Conservation (phyloP, 92 coral and sea anemone genomes). For the Virgularia gustaviana region DNA sequence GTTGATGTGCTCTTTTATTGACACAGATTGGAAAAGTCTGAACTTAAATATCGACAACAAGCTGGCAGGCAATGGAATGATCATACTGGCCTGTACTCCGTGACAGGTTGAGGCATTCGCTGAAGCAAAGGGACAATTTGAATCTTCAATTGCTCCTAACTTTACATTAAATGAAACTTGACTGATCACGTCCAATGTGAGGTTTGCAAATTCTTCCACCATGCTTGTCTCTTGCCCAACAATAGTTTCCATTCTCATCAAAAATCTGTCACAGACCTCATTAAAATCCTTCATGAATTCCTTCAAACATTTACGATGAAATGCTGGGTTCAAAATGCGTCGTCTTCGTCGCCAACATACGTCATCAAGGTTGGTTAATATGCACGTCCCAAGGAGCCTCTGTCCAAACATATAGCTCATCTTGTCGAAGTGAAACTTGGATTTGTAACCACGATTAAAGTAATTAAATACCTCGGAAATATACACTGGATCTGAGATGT, state of each 20-base stretch:
- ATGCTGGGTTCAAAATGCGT: background rate
- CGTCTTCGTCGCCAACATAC: background rate
- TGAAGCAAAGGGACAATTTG: background rate
- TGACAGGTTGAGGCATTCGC: background rate
- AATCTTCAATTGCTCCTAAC: background rate
- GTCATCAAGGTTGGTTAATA: background rate
- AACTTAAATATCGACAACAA: background rate
- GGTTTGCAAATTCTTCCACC: background rate
- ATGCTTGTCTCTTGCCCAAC: background rate
- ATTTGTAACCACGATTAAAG: background rate
- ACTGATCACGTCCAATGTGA: background rate
- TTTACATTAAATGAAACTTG: background rate
- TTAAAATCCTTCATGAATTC: background rate
- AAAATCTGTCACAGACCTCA: background rate
- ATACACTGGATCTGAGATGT: background rate
- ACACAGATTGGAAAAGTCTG: background rate
- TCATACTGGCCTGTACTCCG: background rate
- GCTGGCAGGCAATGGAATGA: background rate
- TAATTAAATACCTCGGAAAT: background rate
- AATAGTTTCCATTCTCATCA: background rate
- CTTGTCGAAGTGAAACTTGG: background rate
- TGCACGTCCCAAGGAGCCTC: background rate
- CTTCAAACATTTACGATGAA: conserved; percentile 3
- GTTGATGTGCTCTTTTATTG: background rate
- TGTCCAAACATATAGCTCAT: background rate